phyloP scores from a whole-genome alignment of 2,113 vertebrate species.

The Psephotus haematonotus region DNA sequence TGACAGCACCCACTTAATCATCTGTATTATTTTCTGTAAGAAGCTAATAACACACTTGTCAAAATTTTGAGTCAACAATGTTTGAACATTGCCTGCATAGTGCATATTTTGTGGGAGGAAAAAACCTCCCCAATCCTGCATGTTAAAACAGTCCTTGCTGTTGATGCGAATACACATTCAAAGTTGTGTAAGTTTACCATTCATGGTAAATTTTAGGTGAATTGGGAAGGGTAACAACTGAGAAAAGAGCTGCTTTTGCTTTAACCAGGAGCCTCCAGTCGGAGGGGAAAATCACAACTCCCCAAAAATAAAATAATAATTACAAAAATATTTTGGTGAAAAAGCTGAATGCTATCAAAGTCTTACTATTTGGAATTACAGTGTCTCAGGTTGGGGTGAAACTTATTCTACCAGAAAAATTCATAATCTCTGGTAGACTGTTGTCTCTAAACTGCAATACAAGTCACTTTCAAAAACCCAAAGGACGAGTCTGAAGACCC shows the following conservation, averaged over 20 bases:
- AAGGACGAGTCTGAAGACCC: conserved; percentile 33
- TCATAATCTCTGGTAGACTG: neutral
- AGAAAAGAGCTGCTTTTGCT: neutral
- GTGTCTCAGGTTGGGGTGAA: neutral
- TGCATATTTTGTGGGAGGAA: neutral
- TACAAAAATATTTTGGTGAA: neutral
- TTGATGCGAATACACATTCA: neutral
- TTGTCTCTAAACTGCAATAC: conserved; percentile 72
- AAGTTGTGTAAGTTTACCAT: neutral
- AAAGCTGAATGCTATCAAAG: neutral
- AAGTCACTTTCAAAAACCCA: conserved; percentile 42
- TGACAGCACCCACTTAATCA: neutral
- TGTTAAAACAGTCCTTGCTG: neutral
- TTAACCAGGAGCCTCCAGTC: neutral
- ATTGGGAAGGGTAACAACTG: neutral
- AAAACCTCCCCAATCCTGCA: neutral
- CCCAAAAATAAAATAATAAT: neutral
- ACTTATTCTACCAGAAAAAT: neutral
- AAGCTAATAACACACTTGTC: neutral
- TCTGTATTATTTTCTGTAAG: neutral
- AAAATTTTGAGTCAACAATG: neutral
- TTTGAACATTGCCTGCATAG: neutral
- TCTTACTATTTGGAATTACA: neutral
- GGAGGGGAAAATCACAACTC: neutral
- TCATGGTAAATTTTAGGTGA: neutral